Base-by-base conservation (phyloP, 2,113 vertebrate species). In the Gasterosteus aculeatus region DNA sequence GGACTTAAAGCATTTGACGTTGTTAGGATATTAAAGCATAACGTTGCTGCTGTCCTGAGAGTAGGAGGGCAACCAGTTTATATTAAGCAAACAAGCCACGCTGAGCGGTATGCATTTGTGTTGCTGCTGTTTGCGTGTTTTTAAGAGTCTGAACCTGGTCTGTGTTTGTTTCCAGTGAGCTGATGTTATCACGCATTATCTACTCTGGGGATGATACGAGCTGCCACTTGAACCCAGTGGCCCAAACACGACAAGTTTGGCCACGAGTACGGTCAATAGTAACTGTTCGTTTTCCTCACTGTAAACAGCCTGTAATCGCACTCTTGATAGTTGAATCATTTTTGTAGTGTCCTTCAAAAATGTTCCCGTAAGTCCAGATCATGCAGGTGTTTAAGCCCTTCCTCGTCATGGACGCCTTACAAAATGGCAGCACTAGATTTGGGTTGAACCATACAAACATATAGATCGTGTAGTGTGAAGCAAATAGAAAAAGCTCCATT, bases 401-500 rank as follows among this genome's bases (percentile, higher is more conserved):
- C 10, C 6, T 62, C 29, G 29, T 15, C 15, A 19, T 15, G 47
- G 51, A 29, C 29, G 42, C 10, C 35, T 41, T n/a, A 35, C 10
- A 41, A 15, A 19, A 1, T 0, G 54, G 5, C 38, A 64, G n/a
- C 19, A 5, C 11, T 16, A 22, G 11, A n/a, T 67, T 62, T 54
- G 22, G 61, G 64, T 61, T 54, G 11, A 18, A 60, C 7, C 57
- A 63, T 29, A 22, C 59, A 75, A 57, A 77, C 61, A 18, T 39
- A 57, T 39, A 5, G 15, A 39, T 38, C n/a, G 0, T 42, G 15
- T 12, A 49, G 26, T 62, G 15, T 39, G 29, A 39, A 61, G 47
- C 42, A 42, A 69, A 83, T n/a, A 67, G 46, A 38, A 68, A 49
- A 73, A 84, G 79, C 80, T 69, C 12, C 46, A 41, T 83, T 90